phyloP scores from a whole-genome alignment of 1,140 invertebrate species.

The Phymastichus coffea region DNA sequence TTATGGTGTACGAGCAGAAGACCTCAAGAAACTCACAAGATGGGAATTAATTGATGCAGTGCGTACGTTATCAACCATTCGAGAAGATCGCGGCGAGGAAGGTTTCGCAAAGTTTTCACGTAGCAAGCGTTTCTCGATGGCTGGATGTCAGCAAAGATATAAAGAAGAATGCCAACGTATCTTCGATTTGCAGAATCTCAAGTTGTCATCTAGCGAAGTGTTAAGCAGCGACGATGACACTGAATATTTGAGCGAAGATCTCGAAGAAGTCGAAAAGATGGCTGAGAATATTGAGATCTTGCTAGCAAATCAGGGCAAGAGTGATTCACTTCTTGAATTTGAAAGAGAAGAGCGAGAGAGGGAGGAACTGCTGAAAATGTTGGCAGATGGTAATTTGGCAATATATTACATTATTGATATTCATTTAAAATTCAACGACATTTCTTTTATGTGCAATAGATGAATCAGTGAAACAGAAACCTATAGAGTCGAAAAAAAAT shows the following conservation, averaged over 20 bases:
- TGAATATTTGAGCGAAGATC: conserved; percentile 81
- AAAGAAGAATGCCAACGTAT: conserved; percentile 99
- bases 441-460: conserved; percentile 53
- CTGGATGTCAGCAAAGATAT: conserved; percentile 98
- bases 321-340: conserved; percentile 80
- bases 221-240: conserved; percentile 95
- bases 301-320: conserved; percentile 95
- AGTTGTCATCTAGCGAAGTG: conserved; percentile 88
- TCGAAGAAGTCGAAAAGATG: conserved; percentile 99
- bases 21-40: conserved; percentile 95
- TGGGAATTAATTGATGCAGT: conserved; percentile 99
- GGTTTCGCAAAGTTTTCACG: conserved; percentile 98
- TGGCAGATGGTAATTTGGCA: conserved; percentile 70
- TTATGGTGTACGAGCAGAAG: conserved; percentile 96
- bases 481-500: conserved; percentile 67
- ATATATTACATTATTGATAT: background rate
- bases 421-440: background rate
- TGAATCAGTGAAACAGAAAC: conserved; percentile 66
- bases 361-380: conserved; percentile 90
- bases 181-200: conserved; percentile 96
- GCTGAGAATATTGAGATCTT: conserved; percentile 99
- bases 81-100: conserved; percentile 97
- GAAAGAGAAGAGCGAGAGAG: conserved; percentile 96
- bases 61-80: conserved; percentile 94
- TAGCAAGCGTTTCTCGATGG: conserved; percentile 97